Evolutionary conservation across 2,797 vertebrate species (phyloP).

Genomic region (Sphaeramia orbicularis): DNA sequence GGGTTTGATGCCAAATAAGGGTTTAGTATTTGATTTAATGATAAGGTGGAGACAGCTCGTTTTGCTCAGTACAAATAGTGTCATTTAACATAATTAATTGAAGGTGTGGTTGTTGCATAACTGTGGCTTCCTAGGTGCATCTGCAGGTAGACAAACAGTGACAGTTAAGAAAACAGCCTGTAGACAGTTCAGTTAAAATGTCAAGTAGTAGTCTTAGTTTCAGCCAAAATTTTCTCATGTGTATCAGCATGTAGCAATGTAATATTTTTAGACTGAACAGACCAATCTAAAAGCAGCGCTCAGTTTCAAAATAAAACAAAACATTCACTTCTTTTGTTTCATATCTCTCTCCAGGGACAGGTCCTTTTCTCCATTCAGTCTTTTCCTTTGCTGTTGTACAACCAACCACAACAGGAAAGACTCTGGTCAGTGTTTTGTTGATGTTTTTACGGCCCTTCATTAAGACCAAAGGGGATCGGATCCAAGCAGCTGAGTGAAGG

Average conservation of each 20-base stretch:
- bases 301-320: constrained; percentile 12
- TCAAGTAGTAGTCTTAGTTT: background rate
- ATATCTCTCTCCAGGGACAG: constrained; percentile 13
- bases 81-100: constrained; percentile 48
- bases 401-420: constrained; percentile 28
- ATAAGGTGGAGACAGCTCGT: constrained; percentile 33
- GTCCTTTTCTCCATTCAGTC: constrained; percentile 11
- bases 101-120: constrained; percentile 26
- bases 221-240: constrained; percentile 27
- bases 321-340: background rate
- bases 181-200: background rate
- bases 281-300: constrained; percentile 3
- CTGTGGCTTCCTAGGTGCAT: constrained; percentile 17
- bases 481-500: constrained; percentile 36
- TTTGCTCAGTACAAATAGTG: constrained; percentile 38
- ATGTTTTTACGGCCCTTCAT: constrained; percentile 42
- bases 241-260: constrained; percentile 20
- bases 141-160: constrained; percentile 31
- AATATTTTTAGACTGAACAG: constrained; percentile 18
- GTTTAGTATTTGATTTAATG: constrained; percentile 51
- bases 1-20: constrained; percentile 32
- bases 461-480: constrained; percentile 13
- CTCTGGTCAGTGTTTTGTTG: constrained; percentile 48
- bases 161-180: constrained; percentile 17
- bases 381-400: constrained; percentile 16